phyloP scores from a whole-genome alignment of 2,888 invertebrate genomes.

The Dugesia japonica region DNA sequence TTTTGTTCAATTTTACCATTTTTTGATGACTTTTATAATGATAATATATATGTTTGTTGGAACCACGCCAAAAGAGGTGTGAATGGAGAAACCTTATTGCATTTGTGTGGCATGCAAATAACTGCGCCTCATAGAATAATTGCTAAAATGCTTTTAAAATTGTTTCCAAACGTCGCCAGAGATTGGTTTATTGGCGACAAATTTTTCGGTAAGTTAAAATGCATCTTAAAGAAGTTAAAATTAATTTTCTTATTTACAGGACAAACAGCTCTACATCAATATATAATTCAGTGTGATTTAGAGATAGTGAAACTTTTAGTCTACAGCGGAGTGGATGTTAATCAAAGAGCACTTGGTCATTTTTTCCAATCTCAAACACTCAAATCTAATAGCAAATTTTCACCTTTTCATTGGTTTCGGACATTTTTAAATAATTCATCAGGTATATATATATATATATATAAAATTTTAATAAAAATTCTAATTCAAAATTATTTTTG shows the following conservation, averaged over 20 bases:
- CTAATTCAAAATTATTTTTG: too few relatives aligned
- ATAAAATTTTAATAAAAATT: too few relatives aligned
- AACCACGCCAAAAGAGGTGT: constrained; percentile 87
- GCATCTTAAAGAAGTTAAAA: too few relatives aligned
- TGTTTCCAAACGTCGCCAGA: constrained; percentile 71
- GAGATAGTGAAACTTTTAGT: constrained; percentile 16
- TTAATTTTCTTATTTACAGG: too few relatives aligned
- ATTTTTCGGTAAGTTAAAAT: constrained; percentile 59
- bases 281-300: constrained; percentile 3
- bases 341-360: constrained; percentile 2
- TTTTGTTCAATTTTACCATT: neutral
- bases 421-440: neutral
- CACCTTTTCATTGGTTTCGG: neutral
- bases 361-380: constrained; percentile 23
- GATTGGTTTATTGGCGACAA: constrained; percentile 94
- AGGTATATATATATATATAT: too few relatives aligned
- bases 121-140: constrained; percentile 66
- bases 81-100: constrained; percentile 78
- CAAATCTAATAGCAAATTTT: neutral
- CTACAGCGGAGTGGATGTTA: constrained; percentile 23
- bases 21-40: neutral
- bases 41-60: constrained; percentile 64
- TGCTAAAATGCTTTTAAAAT: constrained; percentile 70
- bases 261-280: constrained; percentile 26
- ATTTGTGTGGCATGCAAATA: constrained; percentile 82